Evolutionary conservation across 2,113 vertebrate genomes (phyloP).

Genomic region (Speoplatyrhinus poulsoni): DNA sequence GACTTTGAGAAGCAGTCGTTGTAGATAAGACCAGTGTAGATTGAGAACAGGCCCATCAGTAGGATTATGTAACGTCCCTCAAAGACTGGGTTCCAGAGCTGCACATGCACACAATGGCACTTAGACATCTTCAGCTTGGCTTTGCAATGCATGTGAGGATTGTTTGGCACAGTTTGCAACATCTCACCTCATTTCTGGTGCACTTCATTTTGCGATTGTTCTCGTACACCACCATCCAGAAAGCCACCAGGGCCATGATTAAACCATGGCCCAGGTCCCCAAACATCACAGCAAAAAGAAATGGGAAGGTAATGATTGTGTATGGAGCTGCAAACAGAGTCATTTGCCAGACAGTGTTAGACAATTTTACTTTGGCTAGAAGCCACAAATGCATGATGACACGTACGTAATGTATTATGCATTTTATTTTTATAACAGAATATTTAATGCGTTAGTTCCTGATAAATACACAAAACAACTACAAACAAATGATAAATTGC

Average conservation of each 20-base stretch:
- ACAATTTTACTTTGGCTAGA: no score
- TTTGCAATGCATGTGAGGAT: background rate
- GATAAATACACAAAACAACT: no score
- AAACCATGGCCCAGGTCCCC: slow-evolving; percentile 93
- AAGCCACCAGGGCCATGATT: slow-evolving; percentile 89
- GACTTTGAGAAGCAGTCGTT: slow-evolving; percentile 99
- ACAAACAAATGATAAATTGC: background rate
- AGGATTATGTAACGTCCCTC: slow-evolving; percentile 94
- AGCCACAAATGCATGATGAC: no score
- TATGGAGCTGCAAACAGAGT: slow-evolving; percentile 82
- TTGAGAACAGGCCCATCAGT: slow-evolving; percentile 95
- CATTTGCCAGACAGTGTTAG: background rate
- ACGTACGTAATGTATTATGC: no score
- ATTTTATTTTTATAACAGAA: no score
- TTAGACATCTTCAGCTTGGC: background rate
- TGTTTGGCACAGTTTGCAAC: background rate
- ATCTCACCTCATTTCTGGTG: slow-evolving; percentile 87
- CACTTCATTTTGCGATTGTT: slow-evolving; percentile 84
- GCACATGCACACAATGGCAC: slow-evolving; percentile 21
- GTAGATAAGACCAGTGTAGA: slow-evolving; percentile 96
- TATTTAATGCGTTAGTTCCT: no score
- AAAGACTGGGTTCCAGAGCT: slow-evolving; percentile 94
- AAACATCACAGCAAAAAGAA: slow-evolving; percentile 97
- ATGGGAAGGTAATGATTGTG: slow-evolving; percentile 95
- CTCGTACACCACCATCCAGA: slow-evolving; percentile 88